Conservation (phyloP, 2,888 invertebrate genomes). For the Megalurothrips usitatus region DNA sequence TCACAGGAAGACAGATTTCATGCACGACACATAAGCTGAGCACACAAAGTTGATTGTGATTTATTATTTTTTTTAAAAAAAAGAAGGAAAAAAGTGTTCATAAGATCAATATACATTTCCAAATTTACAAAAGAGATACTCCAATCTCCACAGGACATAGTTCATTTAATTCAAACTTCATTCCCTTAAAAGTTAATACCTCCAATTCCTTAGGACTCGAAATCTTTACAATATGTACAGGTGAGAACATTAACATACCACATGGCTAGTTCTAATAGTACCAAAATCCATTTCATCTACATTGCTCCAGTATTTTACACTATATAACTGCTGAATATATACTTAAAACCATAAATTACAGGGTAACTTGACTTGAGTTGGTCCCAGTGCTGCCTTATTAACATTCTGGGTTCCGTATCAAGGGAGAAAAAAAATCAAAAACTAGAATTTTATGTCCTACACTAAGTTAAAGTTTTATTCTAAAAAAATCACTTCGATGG, state of each 20-base stretch:
- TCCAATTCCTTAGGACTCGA: neutral
- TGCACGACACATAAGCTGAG: neutral
- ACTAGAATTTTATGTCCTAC: constrained; percentile 10
- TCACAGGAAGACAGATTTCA: constrained; percentile 6
- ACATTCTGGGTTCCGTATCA: constrained; percentile 12
- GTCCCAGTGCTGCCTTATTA: constrained; percentile 9
- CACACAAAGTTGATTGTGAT: neutral
- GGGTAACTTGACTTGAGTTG: constrained; percentile 24
- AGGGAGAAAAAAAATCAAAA: constrained; percentile 11
- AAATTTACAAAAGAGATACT: neutral
- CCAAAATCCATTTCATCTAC: constrained; percentile 1
- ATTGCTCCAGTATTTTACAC: neutral
- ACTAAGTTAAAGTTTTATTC: constrained; percentile 15
- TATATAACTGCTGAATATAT: neutral
- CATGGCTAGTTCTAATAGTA: neutral
- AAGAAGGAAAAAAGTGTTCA: neutral
- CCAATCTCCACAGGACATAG: neutral
- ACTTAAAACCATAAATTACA: constrained; percentile 21
- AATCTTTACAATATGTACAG: neutral
- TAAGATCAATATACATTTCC: neutral
- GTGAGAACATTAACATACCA: neutral
- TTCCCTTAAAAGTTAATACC: neutral
- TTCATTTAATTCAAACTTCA: neutral
- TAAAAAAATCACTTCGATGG: constrained; percentile 8
- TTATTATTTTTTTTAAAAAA: neutral